Conservation (phyloP, 2,888 invertebrate genomes). For the Synanthedon tipuliformis region DNA sequence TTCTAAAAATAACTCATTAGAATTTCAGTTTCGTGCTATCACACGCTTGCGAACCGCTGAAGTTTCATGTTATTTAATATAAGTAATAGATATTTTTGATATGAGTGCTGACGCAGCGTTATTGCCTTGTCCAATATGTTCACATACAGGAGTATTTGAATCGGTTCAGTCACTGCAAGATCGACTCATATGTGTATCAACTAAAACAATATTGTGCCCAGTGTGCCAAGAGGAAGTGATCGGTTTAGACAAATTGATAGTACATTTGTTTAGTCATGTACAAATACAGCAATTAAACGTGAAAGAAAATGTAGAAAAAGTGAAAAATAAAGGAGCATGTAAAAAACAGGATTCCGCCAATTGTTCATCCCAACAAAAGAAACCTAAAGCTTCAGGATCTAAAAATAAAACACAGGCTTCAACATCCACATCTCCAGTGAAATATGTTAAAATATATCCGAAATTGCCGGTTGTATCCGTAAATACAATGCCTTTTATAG, state of each 20-base stretch:
- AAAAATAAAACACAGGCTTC: slow-evolving; percentile 50
- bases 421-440: slow-evolving; percentile 36
- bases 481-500: slow-evolving; percentile 44
- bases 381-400: slow-evolving; percentile 31
- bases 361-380: slow-evolving; percentile 28
- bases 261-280: slow-evolving; percentile 83
- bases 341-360: slow-evolving; percentile 21
- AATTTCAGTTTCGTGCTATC: slow-evolving; percentile 41
- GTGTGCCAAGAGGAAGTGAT: slow-evolving; percentile 80
- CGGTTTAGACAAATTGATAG: slow-evolving; percentile 85
- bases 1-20: slow-evolving; percentile 52
- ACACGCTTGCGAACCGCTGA: slow-evolving; percentile 4
- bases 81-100: neutral
- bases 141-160: slow-evolving; percentile 76
- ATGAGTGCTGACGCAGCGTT: slow-evolving; percentile 68
- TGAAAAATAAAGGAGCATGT: slow-evolving; percentile 16
- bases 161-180: slow-evolving; percentile 77
- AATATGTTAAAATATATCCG: slow-evolving; percentile 60
- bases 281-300: slow-evolving; percentile 28
- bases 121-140: slow-evolving; percentile 82
- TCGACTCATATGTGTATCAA: slow-evolving; percentile 80
- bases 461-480: slow-evolving; percentile 52
- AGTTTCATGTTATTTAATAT: slow-evolving; percentile 1
- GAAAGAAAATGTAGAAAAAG: slow-evolving; percentile 11
- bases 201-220: slow-evolving; percentile 80